Evolutionary conservation across 2,888 invertebrate species (phyloP), one percentile per base, ranked within the genome.

Genomic region (Chloromyia formosa): DNA sequence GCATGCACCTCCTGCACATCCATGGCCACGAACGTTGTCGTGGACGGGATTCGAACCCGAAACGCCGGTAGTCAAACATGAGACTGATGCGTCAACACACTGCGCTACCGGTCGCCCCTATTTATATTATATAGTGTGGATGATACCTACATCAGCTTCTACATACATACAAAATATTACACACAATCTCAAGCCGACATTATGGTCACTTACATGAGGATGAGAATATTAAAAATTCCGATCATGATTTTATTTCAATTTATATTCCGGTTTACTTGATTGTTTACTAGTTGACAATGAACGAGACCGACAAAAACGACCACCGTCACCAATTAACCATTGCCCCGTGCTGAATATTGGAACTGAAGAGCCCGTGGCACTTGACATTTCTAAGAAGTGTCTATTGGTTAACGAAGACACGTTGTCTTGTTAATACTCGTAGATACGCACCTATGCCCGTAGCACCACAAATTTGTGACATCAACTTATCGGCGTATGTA

Each of bases 251-350:
- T 64, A 22, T 45, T 64, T 64, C 42, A 42, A 49, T 66, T 22
- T 22, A 66, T 49, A 66, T 66, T 66, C 66, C 45, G 49, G 49
- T 66, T 42, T 20, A 66, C 53, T 53, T 53, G 54, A 69, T 53
- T 69, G 53, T 23, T 54, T 69, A 16, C 62, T 42, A 23, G 68
- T 69, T 69, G 68, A 69, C 54, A 69, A 53, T 69, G 68, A 53
- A n/a, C 54, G 68, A 69, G 54, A 54, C 35, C 54, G 23, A 22
- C 54, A 69, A 54, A 23, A 23, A 27, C 18, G 10, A 10, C 23
- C n/a, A 54, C 23, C 23, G 53, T 12, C 22, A 9, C 22, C 53
- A 66, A 45, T 18, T 42, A n/a, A 27, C 9, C 35, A 35, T 35
- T 35, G 27, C 27, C 27, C 27, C 49, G 16, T 3, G 49, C 49